These are phyloP conservation scores for Menidia beryllina DNA, from an alignment of 2,113 vertebrate species.

Conservation along the genomic window DNA sequence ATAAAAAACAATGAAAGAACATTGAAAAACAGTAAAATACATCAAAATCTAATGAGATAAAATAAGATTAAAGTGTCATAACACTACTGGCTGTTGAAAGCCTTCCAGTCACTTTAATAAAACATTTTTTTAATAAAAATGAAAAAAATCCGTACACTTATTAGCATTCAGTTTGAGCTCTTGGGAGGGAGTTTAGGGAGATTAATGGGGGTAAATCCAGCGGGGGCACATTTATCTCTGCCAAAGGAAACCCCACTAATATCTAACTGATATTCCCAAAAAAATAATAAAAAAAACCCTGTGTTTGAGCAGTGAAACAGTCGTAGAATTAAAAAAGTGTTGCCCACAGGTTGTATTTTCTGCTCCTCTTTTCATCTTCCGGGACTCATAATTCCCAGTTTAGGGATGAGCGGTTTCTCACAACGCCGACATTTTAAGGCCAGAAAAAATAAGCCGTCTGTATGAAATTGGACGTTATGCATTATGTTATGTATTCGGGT, in stretches of 20 bases:
- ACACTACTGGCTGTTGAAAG: too few relatives aligned
- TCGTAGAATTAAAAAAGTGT: too few relatives aligned
- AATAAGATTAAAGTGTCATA: too few relatives aligned
- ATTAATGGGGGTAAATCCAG: neutral
- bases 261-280: constrained; percentile 40
- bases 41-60: too few relatives aligned
- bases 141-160: neutral
- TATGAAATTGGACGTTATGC: constrained; percentile 46
- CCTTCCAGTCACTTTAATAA: too few relatives aligned
- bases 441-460: constrained; percentile 22
- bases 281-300: too few relatives aligned
- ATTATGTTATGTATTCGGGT: constrained; percentile 21
- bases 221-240: constrained; percentile 7
- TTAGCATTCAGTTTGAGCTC: constrained; percentile 2
- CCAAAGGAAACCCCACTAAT: constrained; percentile 22
- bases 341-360: constrained; percentile 22
- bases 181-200: neutral
- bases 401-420: constrained; percentile 31
- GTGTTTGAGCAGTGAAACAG: too few relatives aligned
- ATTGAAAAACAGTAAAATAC: too few relatives aligned
- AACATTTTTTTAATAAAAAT: too few relatives aligned
- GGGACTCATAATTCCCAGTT: constrained; percentile 33
- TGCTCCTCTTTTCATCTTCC: constrained; percentile 44
- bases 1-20: too few relatives aligned
- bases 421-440: constrained; percentile 31